Percentiles rank a stretch among this genome's conserved stretches.
Conservation (phyloP, 2,113 vertebrate species). For the Corythoichthys haematopterus region DNA sequence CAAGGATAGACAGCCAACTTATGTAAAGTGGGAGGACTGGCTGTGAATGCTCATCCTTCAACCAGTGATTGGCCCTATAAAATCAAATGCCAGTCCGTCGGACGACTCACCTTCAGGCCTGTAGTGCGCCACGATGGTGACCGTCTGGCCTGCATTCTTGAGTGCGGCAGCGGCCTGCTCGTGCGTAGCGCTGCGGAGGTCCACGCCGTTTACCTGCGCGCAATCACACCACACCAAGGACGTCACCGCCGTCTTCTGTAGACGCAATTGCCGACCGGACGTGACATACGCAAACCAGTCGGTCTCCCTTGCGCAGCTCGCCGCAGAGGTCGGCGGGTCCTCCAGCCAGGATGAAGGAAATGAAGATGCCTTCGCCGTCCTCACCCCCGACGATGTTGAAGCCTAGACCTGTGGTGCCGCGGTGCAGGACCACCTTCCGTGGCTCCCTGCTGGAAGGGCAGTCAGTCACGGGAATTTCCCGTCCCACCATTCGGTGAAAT, state of each 20-base stretch:
- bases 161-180: constrained; percentile 91
- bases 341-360: constrained; percentile 97
- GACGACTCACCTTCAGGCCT: constrained; percentile 86
- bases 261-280: not conserved
- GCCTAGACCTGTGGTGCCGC: constrained; percentile 91
- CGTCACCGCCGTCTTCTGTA: no score
- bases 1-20: no score
- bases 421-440: constrained; percentile 87
- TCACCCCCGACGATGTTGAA: constrained; percentile 99
- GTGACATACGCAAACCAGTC: constrained; percentile 85
- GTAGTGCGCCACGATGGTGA: constrained; percentile 94
- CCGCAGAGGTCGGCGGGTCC: constrained; percentile 95
- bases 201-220: constrained; percentile 90
- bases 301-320: constrained; percentile 93
- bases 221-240: not conserved
- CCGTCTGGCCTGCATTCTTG: constrained; percentile 94
- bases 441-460: constrained; percentile 76
- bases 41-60: no score
- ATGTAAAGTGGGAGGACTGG: no score
- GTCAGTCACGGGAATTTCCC: not conserved
- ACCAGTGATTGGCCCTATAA: no score
- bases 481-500: not conserved
- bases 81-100: no score
- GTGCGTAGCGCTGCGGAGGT: constrained; percentile 88
- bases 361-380: constrained; percentile 98